phyloP scores from a whole-genome alignment of 2,888 invertebrate genomes.

The Masnerella sp. region DNA sequence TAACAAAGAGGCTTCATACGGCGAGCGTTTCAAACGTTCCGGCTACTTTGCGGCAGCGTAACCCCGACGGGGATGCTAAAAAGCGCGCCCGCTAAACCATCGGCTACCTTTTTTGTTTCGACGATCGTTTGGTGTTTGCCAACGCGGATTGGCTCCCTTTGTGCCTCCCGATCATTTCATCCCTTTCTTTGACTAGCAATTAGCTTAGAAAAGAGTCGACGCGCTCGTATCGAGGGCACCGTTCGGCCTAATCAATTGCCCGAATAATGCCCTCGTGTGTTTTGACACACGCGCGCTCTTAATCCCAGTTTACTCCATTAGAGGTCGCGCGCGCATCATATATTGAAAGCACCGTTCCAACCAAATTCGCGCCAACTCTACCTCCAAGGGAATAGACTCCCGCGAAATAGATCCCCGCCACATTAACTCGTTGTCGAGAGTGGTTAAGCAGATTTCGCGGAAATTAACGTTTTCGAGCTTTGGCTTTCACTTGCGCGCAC shows the following conservation, averaged over 20 bases:
- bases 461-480: neutral
- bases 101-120: conserved; percentile 18
- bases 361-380: no score
- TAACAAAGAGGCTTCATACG: conserved; percentile 53
- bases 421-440: conserved; percentile 19
- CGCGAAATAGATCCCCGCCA: conserved; percentile 28
- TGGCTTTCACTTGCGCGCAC: neutral
- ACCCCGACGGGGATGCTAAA: conserved; percentile 21
- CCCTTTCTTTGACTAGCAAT: conserved; percentile 18
- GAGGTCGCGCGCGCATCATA: neutral
- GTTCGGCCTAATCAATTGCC: conserved; percentile 1
- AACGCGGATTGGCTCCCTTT: conserved; percentile 21
- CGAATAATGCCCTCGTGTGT: neutral
- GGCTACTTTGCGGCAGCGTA: conserved; percentile 45
- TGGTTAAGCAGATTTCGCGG: conserved; percentile 23
- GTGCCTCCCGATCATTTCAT: conserved; percentile 21
- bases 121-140: conserved; percentile 22
- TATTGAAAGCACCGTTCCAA: no score
- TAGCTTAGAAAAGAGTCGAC: conserved; percentile 19
- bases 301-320: conserved; percentile 9
- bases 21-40: conserved; percentile 48
- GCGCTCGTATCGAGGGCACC: conserved; percentile 7
- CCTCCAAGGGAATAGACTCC: no score
- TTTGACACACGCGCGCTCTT: neutral
- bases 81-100: conserved; percentile 24